Base-by-base conservation (phyloP, 2,888 invertebrate species). In the Agriotes lineatus region DNA sequence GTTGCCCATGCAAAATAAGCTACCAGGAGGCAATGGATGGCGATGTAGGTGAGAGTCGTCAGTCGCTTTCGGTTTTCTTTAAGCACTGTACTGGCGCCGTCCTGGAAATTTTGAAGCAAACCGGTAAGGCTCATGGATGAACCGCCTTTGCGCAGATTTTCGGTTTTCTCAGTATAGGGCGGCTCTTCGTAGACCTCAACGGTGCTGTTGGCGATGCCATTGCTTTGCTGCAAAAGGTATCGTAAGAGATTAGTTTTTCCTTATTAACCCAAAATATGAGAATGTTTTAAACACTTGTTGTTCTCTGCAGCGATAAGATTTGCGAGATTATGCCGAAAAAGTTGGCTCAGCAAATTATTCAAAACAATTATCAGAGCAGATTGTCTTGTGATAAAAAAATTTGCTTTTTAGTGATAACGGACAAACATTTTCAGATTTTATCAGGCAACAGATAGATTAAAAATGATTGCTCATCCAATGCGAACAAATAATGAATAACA, bases 1-100 rank as follows among this genome's bases (percentile, higher is more conserved):
- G 67, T 78, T 3, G 82, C 82, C 80, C 80, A 81, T 3, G 73
- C 67, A 60, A 80, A 79, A 71, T 81, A 79, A 0, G 67, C 77
- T 1, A 74, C 71, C 16, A 77, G 30, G n/a, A 75, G 16, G 7
- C 67, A 48, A n/a, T 75, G 63, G 4, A 76, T 14, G 1, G 63
- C 12, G 10, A 62, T 37, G 52, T 39, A 58, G 9, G 5, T n/a
- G 0, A 56, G 18, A 18, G 48, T 9, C 45, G 37, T 30, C 2
- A 57, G 7, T 0, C 10, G 10, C 5, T 16, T 19, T 48, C 39
- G 14, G 20, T 67, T 56, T 25, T 37, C 6, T 1, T 56, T 14
- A 22, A 30, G 9, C 3, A 12, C 18, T 37, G n/a, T 25, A 30
- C 35, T 14, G 2, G 58, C 50, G 25, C 50, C 30, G 37, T 50